These are phyloP conservation scores for Laticauda colubrina DNA, from an alignment of 2,113 vertebrate species.

Conservation along the genomic window DNA sequence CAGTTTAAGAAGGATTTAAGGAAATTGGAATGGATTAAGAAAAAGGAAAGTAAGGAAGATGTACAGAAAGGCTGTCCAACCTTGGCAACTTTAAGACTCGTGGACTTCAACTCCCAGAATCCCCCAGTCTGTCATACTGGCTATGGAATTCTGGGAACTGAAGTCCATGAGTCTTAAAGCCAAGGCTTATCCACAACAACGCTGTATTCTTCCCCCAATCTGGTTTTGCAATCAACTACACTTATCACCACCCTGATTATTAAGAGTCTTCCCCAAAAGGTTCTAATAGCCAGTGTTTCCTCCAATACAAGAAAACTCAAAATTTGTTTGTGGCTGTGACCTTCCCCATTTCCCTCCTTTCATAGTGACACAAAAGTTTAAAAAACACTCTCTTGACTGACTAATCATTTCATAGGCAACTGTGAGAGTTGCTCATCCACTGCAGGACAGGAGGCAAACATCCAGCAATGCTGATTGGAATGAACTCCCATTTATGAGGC, in stretches of 20 bases:
- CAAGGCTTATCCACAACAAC: not conserved
- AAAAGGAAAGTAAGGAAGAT: not conserved
- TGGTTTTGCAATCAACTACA: not conserved
- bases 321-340: not conserved
- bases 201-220: not conserved
- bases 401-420: not conserved
- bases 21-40: not conserved
- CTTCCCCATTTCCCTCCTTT: not conserved
- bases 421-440: not conserved
- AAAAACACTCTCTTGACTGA: not conserved
- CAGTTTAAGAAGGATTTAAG: not conserved
- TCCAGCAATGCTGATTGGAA: not conserved
- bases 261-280: not conserved
- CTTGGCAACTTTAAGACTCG: not conserved
- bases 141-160: no score
- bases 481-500: not conserved
- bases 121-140: not conserved
- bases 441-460: not conserved
- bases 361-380: not conserved
- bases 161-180: not conserved
- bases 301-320: not conserved
- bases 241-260: not conserved
- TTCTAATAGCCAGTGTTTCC: not conserved
- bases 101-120: not conserved
- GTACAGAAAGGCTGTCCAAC: not conserved